Percentiles rank a stretch among this genome's conserved stretches.
Evolutionary conservation across 2,888 invertebrate genomes (phyloP).

Genomic region (Spicauda simplicius): DNA sequence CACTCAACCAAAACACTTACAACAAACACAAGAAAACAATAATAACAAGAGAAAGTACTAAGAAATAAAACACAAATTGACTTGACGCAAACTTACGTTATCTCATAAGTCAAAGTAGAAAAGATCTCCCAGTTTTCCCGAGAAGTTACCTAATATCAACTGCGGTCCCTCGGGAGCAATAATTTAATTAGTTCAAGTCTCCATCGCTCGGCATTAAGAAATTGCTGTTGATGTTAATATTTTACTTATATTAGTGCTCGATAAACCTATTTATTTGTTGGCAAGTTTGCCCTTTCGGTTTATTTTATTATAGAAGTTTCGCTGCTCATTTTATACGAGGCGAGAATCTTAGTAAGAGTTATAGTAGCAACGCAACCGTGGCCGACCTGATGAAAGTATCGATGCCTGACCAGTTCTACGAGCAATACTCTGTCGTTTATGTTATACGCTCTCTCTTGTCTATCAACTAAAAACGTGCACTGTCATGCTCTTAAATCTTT

Average conservation of each 20-base stretch:
- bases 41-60: neutral
- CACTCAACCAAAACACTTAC: neutral
- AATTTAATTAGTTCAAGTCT: conserved; percentile 21
- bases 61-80: conserved; percentile 5
- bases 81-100: conserved; percentile 15
- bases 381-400: too few relatives aligned
- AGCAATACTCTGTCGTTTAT: too few relatives aligned
- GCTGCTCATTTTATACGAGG: too few relatives aligned
- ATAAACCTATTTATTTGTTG: too few relatives aligned
- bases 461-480: too few relatives aligned
- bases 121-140: conserved; percentile 15
- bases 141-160: conserved; percentile 13
- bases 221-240: conserved; percentile 8
- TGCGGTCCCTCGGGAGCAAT: conserved; percentile 1
- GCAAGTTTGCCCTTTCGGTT: too few relatives aligned
- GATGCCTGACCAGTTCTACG: too few relatives aligned
- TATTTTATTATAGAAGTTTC: too few relatives aligned
- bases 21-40: neutral
- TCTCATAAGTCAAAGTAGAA: conserved; percentile 15
- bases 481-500: too few relatives aligned
- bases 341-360: too few relatives aligned
- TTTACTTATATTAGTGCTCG: neutral
- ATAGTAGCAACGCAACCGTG: too few relatives aligned
- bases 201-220: conserved; percentile 17
- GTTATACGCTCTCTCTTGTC: too few relatives aligned